Conservation (phyloP, 2,113 vertebrate genomes). For the Oplegnathus fasciatus region DNA sequence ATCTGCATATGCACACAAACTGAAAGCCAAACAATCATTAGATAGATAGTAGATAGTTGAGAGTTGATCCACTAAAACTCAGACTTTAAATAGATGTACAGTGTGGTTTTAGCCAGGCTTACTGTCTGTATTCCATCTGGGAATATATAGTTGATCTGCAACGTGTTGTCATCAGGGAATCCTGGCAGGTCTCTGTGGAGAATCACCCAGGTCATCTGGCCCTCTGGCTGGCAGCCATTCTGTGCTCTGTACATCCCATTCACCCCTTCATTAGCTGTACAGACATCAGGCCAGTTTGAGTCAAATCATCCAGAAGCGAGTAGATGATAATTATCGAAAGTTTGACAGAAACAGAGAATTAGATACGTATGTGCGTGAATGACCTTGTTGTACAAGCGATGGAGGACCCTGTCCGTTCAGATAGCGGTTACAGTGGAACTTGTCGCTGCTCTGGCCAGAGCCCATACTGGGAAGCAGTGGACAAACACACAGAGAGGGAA, state of each 20-base stretch:
- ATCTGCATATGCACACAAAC: neutral
- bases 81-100: neutral
- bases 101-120: neutral
- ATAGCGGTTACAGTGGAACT: slow-evolving; percentile 78
- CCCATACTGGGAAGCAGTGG: slow-evolving; percentile 69
- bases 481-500: neutral
- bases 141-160: slow-evolving; percentile 76
- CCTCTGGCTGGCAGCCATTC: slow-evolving; percentile 67
- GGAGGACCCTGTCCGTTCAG: slow-evolving; percentile 75
- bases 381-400: slow-evolving; percentile 70
- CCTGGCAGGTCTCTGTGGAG: slow-evolving; percentile 68
- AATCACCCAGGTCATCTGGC: slow-evolving; percentile 68
- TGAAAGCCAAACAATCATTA: neutral
- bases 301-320: neutral
- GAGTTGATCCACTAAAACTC: neutral
- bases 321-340: neutral
- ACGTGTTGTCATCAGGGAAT: slow-evolving; percentile 64
- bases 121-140: slow-evolving; percentile 78
- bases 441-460: slow-evolving; percentile 75
- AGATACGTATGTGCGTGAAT: neutral
- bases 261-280: slow-evolving; percentile 37
- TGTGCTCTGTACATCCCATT: neutral
- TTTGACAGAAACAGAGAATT: neutral
- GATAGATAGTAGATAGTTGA: neutral
- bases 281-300: neutral